Percentiles rank a stretch among this genome's conserved stretches.
These are phyloP conservation scores for Clarias batrachus DNA, from an alignment of 2,113 vertebrate genomes.

Conservation along the genomic window DNA sequence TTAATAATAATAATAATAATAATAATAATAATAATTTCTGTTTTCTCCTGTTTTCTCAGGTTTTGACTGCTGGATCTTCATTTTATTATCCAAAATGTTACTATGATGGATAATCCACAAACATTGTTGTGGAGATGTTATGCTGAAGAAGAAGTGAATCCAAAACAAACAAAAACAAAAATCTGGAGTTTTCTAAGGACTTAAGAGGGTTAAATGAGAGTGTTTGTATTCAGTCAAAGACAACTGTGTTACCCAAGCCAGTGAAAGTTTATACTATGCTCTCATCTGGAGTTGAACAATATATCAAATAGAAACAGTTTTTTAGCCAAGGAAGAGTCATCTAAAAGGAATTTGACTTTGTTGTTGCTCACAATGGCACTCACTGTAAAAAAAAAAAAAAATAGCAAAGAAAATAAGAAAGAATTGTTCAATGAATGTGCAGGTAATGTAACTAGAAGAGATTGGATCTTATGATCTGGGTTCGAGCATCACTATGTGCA, in stretches of 20 bases:
- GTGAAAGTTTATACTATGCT: conserved; percentile 1
- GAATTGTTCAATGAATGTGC: not conserved
- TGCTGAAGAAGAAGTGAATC: not conserved
- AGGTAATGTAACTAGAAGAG: not conserved
- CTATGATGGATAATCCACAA: not conserved
- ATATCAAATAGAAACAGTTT: not conserved
- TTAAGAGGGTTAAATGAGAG: not conserved
- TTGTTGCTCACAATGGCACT: not conserved
- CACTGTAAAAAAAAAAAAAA: not conserved
- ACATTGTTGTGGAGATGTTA: not conserved
- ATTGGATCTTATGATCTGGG: not conserved
- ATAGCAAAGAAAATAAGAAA: not conserved
- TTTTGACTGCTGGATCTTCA: too few relatives aligned
- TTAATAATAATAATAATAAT: too few relatives aligned
- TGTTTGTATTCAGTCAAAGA: conserved; percentile 11
- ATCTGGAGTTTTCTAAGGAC: not conserved
- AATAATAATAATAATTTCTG: too few relatives aligned
- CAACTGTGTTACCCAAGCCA: not conserved
- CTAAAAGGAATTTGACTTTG: not conserved
- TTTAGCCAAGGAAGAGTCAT: not conserved
- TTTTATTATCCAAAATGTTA: too few relatives aligned
- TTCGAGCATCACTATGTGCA: not conserved
- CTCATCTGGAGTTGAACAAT: not conserved
- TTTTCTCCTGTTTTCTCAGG: too few relatives aligned
- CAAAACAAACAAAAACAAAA: not conserved